phyloP scores from a whole-genome alignment of 1,140 invertebrate species.

The Zaprionus taronus region DNA sequence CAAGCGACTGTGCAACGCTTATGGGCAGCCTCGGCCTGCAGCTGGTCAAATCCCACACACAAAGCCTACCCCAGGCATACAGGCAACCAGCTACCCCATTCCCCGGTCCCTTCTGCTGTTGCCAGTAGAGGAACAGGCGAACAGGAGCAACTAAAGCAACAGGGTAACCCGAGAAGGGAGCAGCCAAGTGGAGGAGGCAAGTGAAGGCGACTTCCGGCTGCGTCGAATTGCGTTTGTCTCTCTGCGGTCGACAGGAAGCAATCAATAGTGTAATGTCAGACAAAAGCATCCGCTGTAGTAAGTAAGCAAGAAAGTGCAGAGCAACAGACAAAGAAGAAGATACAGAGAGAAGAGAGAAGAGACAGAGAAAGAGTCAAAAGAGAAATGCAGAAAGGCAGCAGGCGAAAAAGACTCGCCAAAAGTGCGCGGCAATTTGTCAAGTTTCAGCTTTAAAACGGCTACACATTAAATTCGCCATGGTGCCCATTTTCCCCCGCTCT shows the following conservation, averaged over 20 bases:
- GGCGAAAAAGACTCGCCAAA: constrained; percentile 3
- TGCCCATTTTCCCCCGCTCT: not conserved
- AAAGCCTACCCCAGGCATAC: constrained; percentile 12
- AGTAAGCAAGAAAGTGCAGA: constrained; percentile 12
- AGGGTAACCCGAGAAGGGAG: not conserved
- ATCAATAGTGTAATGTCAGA: constrained; percentile 78
- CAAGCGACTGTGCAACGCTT: constrained; percentile 40
- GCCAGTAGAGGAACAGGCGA: not conserved
- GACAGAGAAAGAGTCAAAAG: not conserved
- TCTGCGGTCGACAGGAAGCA: constrained; percentile 76
- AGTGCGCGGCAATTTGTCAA: constrained; percentile 64
- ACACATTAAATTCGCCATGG: not conserved
- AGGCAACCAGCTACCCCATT: not conserved
- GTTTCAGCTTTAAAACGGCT: constrained; percentile 27
- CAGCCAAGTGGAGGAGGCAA: not conserved
- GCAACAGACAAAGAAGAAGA: not conserved
- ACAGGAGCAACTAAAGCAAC: not conserved
- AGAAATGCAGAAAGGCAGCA: constrained; percentile 19
- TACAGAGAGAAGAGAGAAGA: not conserved
- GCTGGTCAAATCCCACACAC: constrained; percentile 37
- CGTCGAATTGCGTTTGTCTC: constrained; percentile 58
- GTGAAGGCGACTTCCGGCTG: constrained; percentile 68
- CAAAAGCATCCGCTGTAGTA: constrained; percentile 67
- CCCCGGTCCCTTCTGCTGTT: not conserved
- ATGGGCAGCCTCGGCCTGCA: constrained; percentile 27